Evolutionary conservation across 2,888 invertebrate species (phyloP), one percentile per base, ranked within the genome.

Genomic region (Lampropteryx suffumata): DNA sequence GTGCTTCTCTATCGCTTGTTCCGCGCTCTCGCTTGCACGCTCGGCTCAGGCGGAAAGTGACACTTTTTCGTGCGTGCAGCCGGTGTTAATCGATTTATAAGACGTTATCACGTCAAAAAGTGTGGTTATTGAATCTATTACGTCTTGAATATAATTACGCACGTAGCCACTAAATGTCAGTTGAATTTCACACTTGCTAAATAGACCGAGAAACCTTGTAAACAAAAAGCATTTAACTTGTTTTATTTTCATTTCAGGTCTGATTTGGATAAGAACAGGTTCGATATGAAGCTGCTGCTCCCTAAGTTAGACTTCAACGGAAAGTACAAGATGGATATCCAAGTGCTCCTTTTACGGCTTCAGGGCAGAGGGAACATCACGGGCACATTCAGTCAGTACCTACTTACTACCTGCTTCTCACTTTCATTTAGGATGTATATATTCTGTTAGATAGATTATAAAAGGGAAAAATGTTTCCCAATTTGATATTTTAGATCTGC

Each of bases 301-400:
- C 93, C 93, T 0, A 83, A 81, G 44, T 69, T 94, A 46, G 90
- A 91, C 53, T 93, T 94, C 67, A 84, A 86, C 46, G 94, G 94
- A 13, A 92, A 94, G 64, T 94, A 94, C 79, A 92, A 93, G 73
- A 92, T 94, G 81, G 92, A 94, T 66, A 93, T 94, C 64, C 92
- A 93, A 50, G 89, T 94, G 7, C 71, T 94, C 29, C 76, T 94
- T 30, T 76, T 94, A 17, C 88, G 92, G 60, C 84, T 94, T 10
- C 90, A 92, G 56, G 94, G 94, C 12, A 79, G 91, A 55, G 94
- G 94, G 11, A 92, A 93, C 50, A 90, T 94, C 55, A 92, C 89
- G 0, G 94, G 94, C 57, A 93, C 92, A 41, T 94, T 94, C 66
- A 92, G 94, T 94, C 78, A 92, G 93, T 92, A 74, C 39, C 24